A percentile compares a stretch with the other conserved stretches of the same genome.
These are phyloP conservation scores for Ophthalmolycus amberensis DNA, from an alignment of 2,113 vertebrate species.

Conservation along the genomic window DNA sequence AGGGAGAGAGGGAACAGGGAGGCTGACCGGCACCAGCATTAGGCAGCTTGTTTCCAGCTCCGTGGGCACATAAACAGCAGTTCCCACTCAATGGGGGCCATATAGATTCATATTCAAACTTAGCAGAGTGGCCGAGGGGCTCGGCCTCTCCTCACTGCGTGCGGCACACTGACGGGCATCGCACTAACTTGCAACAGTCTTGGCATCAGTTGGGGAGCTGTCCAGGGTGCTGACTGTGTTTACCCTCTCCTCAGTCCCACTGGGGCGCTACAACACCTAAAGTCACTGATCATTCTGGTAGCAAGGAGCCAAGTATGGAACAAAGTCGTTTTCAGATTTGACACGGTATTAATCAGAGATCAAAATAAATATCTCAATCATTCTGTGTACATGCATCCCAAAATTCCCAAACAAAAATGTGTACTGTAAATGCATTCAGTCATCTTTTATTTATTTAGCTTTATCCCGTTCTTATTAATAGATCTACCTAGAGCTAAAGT, in stretches of 20 bases:
- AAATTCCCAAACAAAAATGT: not conserved
- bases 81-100: not conserved
- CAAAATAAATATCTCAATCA: not conserved
- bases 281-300: not conserved
- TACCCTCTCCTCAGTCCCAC: not conserved
- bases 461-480: not conserved
- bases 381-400: too few relatives aligned
- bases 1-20: not conserved
- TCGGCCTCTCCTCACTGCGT: not conserved
- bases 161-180: not conserved
- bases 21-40: not conserved
- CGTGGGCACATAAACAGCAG: not conserved
- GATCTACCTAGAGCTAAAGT: not conserved
- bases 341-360: not conserved
- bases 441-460: too few relatives aligned
- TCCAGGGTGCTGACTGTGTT: constrained; percentile 38
- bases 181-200: not conserved
- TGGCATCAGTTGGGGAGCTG: constrained; percentile 27
- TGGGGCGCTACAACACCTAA: not conserved
- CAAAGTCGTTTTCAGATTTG: not conserved
- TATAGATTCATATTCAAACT: not conserved
- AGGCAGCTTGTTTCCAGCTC: constrained; percentile 9
- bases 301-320: not conserved
- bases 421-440: too few relatives aligned
- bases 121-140: not conserved